Conservation (phyloP, 2,113 vertebrate genomes). For the Mesoclemmys tuberculata region DNA sequence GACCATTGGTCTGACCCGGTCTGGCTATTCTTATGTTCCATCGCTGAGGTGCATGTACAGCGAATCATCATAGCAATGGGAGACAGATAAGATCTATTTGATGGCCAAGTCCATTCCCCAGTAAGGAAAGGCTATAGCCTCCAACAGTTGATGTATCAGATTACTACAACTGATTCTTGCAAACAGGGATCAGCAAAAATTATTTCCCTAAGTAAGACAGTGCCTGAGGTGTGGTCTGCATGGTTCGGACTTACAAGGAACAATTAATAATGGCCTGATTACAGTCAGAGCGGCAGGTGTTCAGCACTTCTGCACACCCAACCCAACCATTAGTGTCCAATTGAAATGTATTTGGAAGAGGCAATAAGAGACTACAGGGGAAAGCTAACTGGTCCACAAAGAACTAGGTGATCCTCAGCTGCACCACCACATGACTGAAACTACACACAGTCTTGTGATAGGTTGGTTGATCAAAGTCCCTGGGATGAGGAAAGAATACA, state of each 20-base stretch:
- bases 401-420: neutral
- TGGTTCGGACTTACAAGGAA: neutral
- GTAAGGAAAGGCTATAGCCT: neutral
- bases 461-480: neutral
- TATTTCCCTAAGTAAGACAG: neutral
- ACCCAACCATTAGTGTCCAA: neutral
- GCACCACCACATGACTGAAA: neutral
- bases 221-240: neutral
- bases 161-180: constrained; percentile 9
- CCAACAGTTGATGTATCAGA: neutral
- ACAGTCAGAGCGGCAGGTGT: neutral
- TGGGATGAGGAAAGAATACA: neutral
- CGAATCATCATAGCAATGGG: constrained; percentile 4
- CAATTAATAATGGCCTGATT: neutral
- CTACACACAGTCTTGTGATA: neutral
- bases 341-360: neutral
- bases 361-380: neutral
- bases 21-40: neutral
- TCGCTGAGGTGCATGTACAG: neutral
- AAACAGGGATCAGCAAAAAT: neutral
- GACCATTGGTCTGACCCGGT: no score
- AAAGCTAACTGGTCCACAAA: neutral
- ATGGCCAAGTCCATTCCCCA: neutral
- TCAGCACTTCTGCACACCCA: neutral
- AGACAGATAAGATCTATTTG: neutral